phyloP scores from a whole-genome alignment of 2,113 vertebrate genomes.

The Platanista minor region DNA sequence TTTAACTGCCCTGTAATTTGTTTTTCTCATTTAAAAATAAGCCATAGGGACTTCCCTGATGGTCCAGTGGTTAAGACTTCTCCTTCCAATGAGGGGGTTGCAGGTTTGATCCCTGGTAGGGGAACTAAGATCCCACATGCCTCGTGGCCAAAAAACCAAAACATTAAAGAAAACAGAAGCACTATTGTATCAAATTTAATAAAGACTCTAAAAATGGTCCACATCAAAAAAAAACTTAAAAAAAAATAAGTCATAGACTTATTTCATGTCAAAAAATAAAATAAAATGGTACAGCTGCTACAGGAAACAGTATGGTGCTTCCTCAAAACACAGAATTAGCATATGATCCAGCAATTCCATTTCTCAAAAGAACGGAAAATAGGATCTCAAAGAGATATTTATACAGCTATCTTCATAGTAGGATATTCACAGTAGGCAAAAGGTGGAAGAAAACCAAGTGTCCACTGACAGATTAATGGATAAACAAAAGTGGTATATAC shows the following conservation, averaged over 20 bases:
- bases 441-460: background rate
- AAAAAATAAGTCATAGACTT: background rate
- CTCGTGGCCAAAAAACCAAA: too few species aligned
- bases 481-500: background rate
- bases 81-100: too few species aligned
- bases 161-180: too few species aligned
- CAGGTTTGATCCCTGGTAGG: too few species aligned
- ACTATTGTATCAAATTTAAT: too few species aligned
- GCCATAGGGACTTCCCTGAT: too few species aligned
- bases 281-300: background rate
- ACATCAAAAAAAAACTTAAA: too few species aligned
- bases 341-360: background rate
- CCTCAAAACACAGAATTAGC: background rate
- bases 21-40: background rate
- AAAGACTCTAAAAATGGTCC: too few species aligned
- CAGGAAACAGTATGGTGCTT: background rate
- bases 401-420: background rate
- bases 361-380: background rate
- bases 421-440: background rate
- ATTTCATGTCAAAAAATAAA: background rate
- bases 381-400: background rate
- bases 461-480: background rate
- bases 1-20: background rate
- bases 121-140: too few species aligned
- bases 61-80: too few species aligned